phyloP scores from a whole-genome alignment of 2,113 vertebrate genomes.

The Stigmatopora argus region DNA sequence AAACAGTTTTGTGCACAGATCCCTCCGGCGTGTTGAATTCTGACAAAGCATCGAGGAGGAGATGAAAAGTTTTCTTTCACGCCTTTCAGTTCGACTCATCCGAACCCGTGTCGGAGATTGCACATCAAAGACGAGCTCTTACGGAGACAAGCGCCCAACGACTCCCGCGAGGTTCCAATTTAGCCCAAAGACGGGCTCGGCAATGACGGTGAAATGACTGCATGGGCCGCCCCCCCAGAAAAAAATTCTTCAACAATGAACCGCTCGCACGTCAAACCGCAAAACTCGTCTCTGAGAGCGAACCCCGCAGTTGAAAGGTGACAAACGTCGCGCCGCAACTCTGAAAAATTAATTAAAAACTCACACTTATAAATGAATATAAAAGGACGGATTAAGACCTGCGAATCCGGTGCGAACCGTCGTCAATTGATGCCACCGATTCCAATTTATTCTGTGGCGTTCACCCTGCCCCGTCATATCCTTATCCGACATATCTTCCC shows the following conservation, averaged over 20 bases:
- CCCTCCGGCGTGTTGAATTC: slow-evolving; percentile 45
- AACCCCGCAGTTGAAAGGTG: slow-evolving; percentile 64
- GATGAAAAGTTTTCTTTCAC: slow-evolving; percentile 57
- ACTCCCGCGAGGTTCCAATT: slow-evolving; percentile 50
- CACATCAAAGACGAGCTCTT: slow-evolving; percentile 57
- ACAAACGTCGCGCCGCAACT: slow-evolving; percentile 46
- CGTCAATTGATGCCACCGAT: slow-evolving; percentile 36
- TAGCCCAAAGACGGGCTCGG: slow-evolving; percentile 13
- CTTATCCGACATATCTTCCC: background rate
- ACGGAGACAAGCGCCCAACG: slow-evolving; percentile 56
- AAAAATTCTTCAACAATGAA: background rate
- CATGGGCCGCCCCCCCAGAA: background rate
- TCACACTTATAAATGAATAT: slow-evolving; percentile 19
- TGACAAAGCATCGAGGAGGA: slow-evolving; percentile 46
- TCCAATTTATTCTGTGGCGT: too few relatives aligned
- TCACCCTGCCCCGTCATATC: too few relatives aligned
- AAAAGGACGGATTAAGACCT: slow-evolving; percentile 5
- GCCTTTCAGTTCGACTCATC: slow-evolving; percentile 30
- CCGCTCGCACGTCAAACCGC: slow-evolving; percentile 64
- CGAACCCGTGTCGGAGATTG: slow-evolving; percentile 41
- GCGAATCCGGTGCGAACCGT: background rate
- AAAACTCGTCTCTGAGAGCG: slow-evolving; percentile 57
- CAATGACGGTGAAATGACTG: slow-evolving; percentile 30
- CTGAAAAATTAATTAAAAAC: slow-evolving; percentile 44
- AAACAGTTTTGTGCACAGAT: slow-evolving; percentile 49